Base-by-base conservation (phyloP, 2,797 vertebrate genomes). In the Callimico goeldii region DNA sequence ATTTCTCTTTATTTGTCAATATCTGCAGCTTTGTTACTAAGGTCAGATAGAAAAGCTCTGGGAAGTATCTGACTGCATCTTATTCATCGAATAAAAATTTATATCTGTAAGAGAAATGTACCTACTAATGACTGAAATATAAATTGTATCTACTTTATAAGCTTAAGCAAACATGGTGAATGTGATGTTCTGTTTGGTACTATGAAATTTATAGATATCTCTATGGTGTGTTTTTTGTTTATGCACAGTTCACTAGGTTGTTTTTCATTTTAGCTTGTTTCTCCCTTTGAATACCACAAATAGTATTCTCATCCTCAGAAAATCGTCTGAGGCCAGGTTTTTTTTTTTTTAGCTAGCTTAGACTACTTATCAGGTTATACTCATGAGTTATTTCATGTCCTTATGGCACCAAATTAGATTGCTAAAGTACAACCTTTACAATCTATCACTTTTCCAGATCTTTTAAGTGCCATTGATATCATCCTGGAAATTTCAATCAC, bases 401-500 rank as follows among this genome's bases (percentile, higher is more conserved):
- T 97, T 97, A 97, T 98, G 97, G 92, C 95, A 96, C 96, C 95
- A 97, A 97, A 98, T 98, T 98, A 98, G 97, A 98, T 98, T 98
- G 95, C 98, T 98, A 82, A 98, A 98, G 97, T 97, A 98, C 97
- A 98, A 97, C 98, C 98, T 98, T 98, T 98, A 97, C 98, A 98
- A 98, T 98, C 97, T 98, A 98, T 98, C 98, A 98, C 93, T 98
- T 98, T 97, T 98, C 96, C 96, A 98, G 98, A 97, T 98, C 97
- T 98, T 98, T 98, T 98, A 98, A 98, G 98, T 98, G 98, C 96
- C 43, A 33, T 94, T 98, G 98, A 98, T 98, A 98, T 98, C 95
- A 98, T 98, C 97, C 96, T 97, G 83, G 97, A 98, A 98, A 98
- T 99, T 99, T 98, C 98, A 99, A 98, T 98, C 98, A 98, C 96